phyloP scores from a whole-genome alignment of 1,140 invertebrate species.

The Phthorimaea operculella region DNA sequence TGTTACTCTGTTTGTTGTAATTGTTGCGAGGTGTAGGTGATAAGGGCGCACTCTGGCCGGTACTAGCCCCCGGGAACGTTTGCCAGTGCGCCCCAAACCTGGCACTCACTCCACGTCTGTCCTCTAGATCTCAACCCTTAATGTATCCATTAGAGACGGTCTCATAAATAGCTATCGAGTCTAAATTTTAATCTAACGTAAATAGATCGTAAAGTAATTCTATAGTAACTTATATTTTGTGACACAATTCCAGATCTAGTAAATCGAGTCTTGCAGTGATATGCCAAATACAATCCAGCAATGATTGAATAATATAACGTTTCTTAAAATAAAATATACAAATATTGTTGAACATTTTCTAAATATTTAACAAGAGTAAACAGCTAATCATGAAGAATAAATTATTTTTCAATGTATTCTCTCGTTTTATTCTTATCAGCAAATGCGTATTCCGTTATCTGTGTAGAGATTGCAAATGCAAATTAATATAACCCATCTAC shows the following conservation, averaged over 20 bases:
- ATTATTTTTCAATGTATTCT: slow-evolving; percentile 64
- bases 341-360: slow-evolving; percentile 67
- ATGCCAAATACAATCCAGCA: slow-evolving; percentile 63
- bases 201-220: slow-evolving; percentile 3
- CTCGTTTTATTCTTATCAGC: slow-evolving; percentile 36
- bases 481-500: no score
- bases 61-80: background rate
- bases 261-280: slow-evolving; percentile 55
- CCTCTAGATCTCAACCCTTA: background rate
- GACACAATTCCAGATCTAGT: slow-evolving; percentile 21
- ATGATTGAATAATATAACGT: slow-evolving; percentile 54
- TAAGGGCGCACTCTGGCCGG: no score
- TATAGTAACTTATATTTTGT: slow-evolving; percentile 26
- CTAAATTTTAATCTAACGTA: slow-evolving; percentile 9
- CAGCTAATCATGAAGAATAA: slow-evolving; percentile 66
- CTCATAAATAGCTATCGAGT: no score
- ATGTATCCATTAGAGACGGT: background rate
- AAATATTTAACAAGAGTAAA: slow-evolving; percentile 62
- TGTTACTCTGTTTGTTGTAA: slow-evolving; percentile 50
- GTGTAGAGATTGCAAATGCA: no score
- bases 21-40: slow-evolving; percentile 33
- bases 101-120: background rate
- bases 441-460: background rate
- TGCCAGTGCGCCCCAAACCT: background rate
- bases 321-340: slow-evolving; percentile 64